These are phyloP conservation scores for Drosophila acutilabella DNA, from an alignment of 2,888 invertebrate species.

Conservation along the genomic window DNA sequence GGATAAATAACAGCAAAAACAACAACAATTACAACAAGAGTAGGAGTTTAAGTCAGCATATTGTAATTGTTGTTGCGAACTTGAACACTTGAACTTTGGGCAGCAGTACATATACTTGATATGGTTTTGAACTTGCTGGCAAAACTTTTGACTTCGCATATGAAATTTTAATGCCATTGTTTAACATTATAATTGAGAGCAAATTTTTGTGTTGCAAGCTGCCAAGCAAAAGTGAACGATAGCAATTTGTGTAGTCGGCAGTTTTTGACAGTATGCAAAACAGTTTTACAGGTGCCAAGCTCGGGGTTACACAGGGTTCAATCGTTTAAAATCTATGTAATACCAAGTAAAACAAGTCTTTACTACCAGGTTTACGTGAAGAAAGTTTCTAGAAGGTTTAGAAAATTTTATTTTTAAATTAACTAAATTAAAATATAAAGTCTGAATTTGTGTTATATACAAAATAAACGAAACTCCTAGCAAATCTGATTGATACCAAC, in stretches of 20 bases:
- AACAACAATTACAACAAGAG: conserved; percentile 4
- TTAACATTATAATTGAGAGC: conserved; percentile 38
- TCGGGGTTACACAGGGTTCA: no score
- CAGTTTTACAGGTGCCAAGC: no score
- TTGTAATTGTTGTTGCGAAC: conserved; percentile 23
- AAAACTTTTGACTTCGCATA: conserved; percentile 25
- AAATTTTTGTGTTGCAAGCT: conserved; percentile 20
- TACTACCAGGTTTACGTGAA: no score
- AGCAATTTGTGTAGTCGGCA: neutral
- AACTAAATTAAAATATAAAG: no score
- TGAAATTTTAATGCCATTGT: conserved; percentile 33
- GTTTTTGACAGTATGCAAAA: neutral
- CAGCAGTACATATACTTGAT: conserved; percentile 38
- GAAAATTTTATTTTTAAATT: no score
- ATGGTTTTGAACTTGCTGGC: conserved; percentile 22
- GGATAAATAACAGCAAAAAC: conserved; percentile 23
- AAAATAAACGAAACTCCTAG: no score
- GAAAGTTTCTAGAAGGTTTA: no score
- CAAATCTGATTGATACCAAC: no score
- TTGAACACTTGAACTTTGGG: conserved; percentile 30
- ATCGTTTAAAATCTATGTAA: no score
- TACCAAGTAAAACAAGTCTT: no score
- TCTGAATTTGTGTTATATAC: no score
- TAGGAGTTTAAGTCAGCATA: conserved; percentile 10
- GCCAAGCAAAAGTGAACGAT: neutral